Evolutionary conservation across 1,140 invertebrate genomes (phyloP), one percentile per base, ranked within the genome.

Genomic region (Vanessa tameamea): DNA sequence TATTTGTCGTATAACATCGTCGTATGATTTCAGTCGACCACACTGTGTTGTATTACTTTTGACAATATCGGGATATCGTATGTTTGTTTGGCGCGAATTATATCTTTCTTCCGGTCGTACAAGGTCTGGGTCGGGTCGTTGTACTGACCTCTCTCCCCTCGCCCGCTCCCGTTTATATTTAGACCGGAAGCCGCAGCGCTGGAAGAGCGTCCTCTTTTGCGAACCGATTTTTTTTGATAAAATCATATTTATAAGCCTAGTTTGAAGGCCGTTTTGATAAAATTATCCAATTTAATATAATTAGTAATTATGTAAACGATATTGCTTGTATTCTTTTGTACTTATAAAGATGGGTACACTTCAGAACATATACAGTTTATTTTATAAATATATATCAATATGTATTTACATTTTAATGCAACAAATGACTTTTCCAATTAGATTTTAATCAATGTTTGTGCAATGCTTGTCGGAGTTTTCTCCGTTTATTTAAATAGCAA

Each of bases 121-220:
- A 84, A 86, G 85, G 85, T 88, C 85, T 86, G 85, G 85, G 82
- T 82, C 79, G 79, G 86, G 86, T 88, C 84, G 79, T 82, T 80
- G 86, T 68, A 80, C 85, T 82, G 64, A 66, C 73, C 74, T 68
- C 75, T 75, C 64, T 63, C 70, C 75, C 53, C 59, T 77, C 79
- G 73, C 71, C 81, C 78, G 79, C 76, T 78, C 76, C 77, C 77
- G 76, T 76, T 87, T 88, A 88, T 86, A 88, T 88, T 87, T 88
- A 87, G 87, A 82, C 82, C 83, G 86, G 82, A 87, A 84, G 80
- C 81, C 81, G 78, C 76, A 59, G 67, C 69, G 37, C 14, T 61
- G 23, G 64, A 59, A 14, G 20, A 81, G 80, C 81, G 83, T 84
- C 83, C 85, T 73, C 77, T 78, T 78, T 76, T 66, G 73, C 73